These are phyloP conservation scores for Thryonomys swinderianus DNA, from an alignment of 2,113 vertebrate genomes.

Conservation along the genomic window DNA sequence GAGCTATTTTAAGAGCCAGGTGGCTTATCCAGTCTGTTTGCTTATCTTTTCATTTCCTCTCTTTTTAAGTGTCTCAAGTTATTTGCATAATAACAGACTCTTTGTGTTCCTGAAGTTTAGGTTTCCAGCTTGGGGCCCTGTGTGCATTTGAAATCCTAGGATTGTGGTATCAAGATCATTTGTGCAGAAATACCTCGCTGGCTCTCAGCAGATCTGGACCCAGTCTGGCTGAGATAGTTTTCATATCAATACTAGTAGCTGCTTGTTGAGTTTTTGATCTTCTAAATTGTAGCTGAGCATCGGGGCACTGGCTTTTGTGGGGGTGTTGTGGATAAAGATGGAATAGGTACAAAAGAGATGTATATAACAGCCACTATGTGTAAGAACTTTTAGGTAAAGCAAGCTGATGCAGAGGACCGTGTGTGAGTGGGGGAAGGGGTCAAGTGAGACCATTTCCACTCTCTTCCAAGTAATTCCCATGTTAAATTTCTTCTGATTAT, in stretches of 20 bases:
- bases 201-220: background rate
- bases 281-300: background rate
- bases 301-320: background rate
- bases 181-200: background rate
- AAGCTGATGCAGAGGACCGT: background rate
- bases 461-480: background rate
- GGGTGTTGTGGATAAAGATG: slow-evolving; percentile 46
- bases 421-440: rapidly evolving
- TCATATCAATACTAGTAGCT: background rate
- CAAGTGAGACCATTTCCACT: background rate
- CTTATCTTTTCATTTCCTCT: slow-evolving; percentile 56
- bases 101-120: slow-evolving; percentile 59
- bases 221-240: background rate
- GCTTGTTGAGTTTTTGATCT: background rate
- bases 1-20: slow-evolving; percentile 65
- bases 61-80: background rate
- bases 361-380: background rate
- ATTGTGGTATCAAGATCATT: background rate
- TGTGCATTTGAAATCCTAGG: slow-evolving; percentile 1
- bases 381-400: background rate
- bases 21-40: slow-evolving; percentile 43
- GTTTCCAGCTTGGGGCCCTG: slow-evolving; percentile 26
- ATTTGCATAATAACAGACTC: slow-evolving; percentile 71
- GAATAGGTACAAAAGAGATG: background rate
- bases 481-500: background rate